Conservation (phyloP, 2,113 vertebrate species). For the Cinclus mexicanus region DNA sequence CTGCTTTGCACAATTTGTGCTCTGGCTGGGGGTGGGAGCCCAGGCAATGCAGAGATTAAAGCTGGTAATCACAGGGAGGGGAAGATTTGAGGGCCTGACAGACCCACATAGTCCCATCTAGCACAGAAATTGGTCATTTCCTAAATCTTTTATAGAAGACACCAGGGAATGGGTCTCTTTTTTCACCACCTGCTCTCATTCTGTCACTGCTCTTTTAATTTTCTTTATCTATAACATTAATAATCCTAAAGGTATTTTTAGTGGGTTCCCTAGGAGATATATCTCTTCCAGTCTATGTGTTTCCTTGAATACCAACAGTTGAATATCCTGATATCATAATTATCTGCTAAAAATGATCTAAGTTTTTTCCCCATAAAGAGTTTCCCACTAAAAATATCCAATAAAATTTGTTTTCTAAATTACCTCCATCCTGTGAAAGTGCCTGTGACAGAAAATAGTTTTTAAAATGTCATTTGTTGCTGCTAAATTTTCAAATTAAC, state of each 20-base stretch:
- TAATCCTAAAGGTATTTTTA: constrained; percentile 54
- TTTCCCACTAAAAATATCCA: constrained; percentile 45
- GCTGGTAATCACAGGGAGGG: not conserved
- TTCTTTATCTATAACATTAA: constrained; percentile 50
- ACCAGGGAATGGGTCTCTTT: not conserved
- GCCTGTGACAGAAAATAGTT: constrained; percentile 37
- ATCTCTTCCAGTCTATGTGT: not conserved
- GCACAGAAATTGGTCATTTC: not conserved
- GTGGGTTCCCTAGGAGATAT: constrained; percentile 47
- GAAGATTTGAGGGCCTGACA: not conserved
- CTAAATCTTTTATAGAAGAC: not conserved
- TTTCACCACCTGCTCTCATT: constrained; percentile 21
- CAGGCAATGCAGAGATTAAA: not conserved
- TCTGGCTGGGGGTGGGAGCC: not conserved
- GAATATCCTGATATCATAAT: constrained; percentile 48
- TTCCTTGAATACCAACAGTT: constrained; percentile 50
- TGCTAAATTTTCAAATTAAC: constrained; percentile 46
- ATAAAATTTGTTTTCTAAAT: constrained; percentile 46
- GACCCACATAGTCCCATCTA: not conserved
- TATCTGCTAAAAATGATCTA: constrained; percentile 39
- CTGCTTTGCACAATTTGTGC: not conserved
- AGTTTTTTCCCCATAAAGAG: not conserved
- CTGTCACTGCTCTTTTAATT: constrained; percentile 47
- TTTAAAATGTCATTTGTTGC: constrained; percentile 25
- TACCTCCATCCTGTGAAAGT: constrained; percentile 21